Evolutionary conservation across 2,888 invertebrate species (phyloP).

Genomic region (Gastracanthus pulcherrimus): DNA sequence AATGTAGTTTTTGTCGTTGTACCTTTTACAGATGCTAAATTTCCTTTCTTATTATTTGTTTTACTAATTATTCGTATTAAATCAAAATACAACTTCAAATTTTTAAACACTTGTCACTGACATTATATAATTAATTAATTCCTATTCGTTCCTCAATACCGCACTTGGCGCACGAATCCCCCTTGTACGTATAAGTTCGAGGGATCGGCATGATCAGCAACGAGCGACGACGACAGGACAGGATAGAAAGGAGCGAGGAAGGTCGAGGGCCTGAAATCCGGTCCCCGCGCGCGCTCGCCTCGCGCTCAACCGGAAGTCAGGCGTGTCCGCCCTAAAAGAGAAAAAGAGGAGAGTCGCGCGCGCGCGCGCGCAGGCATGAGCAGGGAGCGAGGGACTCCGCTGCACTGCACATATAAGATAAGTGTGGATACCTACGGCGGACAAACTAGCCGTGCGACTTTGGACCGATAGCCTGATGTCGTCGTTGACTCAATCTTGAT

Average conservation of each 20-base stretch:
- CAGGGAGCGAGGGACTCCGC: constrained; percentile 17
- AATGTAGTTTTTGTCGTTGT: background rate
- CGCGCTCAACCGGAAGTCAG: constrained; percentile 57
- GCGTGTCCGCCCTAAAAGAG: constrained; percentile 56
- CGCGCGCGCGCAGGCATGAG: constrained; percentile 28
- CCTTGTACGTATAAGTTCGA: background rate
- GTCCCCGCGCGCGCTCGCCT: constrained; percentile 41
- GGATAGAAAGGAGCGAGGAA: constrained; percentile 35
- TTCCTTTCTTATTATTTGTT: no score
- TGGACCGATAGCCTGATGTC: constrained; percentile 58
- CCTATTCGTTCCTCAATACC: background rate
- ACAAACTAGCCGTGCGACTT: constrained; percentile 47
- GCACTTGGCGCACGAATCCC: no score
- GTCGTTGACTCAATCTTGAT: constrained; percentile 37
- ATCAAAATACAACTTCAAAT: no score
- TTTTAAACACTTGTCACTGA: no score
- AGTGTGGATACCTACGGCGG: constrained; percentile 31
- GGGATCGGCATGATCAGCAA: constrained; percentile 4
- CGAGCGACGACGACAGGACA: background rate
- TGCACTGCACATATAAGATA: no score
- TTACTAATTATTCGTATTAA: no score
- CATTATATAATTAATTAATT: no score
- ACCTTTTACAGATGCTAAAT: no score
- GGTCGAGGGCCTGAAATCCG: constrained; percentile 61
- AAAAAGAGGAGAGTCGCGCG: constrained; percentile 47